Evolutionary conservation across 1,140 invertebrate genomes (phyloP).

Genomic region (Sinella curviseta): DNA sequence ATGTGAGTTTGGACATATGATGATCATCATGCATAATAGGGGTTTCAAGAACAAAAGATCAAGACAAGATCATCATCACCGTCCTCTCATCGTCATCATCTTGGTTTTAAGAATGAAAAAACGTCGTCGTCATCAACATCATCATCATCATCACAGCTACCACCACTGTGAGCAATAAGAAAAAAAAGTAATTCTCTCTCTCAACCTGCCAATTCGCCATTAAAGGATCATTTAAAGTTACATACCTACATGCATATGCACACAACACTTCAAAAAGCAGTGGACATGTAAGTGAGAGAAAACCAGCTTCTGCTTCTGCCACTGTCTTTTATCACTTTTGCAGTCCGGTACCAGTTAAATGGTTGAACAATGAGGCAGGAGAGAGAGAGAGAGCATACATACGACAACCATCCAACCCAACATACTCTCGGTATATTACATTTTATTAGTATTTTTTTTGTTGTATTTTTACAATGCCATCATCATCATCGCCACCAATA

Average conservation of each 20-base stretch:
- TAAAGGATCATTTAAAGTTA: slow-evolving; percentile 9
- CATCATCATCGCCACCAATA: too few relatives aligned
- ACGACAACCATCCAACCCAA: too few relatives aligned
- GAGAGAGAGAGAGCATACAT: too few relatives aligned
- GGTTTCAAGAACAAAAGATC: neutral
- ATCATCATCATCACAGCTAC: slow-evolving; percentile 3
- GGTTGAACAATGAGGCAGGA: neutral
- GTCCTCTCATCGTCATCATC: too few relatives aligned
- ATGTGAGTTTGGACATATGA: too few relatives aligned
- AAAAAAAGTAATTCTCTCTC: neutral
- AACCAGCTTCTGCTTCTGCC: neutral
- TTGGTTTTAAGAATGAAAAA: too few relatives aligned
- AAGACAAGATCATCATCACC: slow-evolving; percentile 7
- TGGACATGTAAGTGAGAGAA: too few relatives aligned
- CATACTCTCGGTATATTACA: too few relatives aligned
- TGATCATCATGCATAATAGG: neutral
- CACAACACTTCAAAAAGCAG: too few relatives aligned
- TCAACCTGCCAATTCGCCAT: slow-evolving; percentile 1
- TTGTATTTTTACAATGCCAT: too few relatives aligned
- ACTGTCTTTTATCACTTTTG: neutral
- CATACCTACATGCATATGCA: neutral
- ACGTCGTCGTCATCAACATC: neutral
- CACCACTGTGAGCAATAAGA: slow-evolving; percentile 1
- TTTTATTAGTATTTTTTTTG: too few relatives aligned
- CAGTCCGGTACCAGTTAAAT: neutral